These are phyloP conservation scores for Tenthredo amoena DNA, from an alignment of 2,888 invertebrate genomes.

Conservation along the genomic window DNA sequence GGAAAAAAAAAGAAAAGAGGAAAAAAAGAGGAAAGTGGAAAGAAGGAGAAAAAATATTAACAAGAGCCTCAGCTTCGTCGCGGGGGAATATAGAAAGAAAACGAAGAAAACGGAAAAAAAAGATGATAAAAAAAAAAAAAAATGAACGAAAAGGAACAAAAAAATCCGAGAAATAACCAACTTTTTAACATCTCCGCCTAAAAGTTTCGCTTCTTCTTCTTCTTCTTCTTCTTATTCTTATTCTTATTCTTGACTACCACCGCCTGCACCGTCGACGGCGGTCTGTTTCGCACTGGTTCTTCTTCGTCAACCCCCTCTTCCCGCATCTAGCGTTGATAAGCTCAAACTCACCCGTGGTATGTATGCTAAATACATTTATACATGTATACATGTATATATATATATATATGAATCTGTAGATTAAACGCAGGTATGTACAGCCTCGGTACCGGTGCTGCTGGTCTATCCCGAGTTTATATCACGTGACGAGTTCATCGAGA, in stretches of 20 bases:
- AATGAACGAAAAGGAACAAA: not conserved
- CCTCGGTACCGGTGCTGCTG: conserved; percentile 26
- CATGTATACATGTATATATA: not conserved
- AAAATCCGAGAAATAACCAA: conserved; percentile 61
- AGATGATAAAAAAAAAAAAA: not conserved
- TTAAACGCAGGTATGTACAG: conserved; percentile 30
- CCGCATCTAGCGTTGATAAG: not conserved
- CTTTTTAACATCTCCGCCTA: conserved; percentile 60
- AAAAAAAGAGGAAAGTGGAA: conserved; percentile 39
- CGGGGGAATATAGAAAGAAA: conserved; percentile 47
- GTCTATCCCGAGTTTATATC: conserved; percentile 41
- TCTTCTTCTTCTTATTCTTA: not conserved
- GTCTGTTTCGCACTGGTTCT: not conserved
- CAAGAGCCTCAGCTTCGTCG: conserved; percentile 56
- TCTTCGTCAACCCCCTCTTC: not conserved
- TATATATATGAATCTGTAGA: not conserved
- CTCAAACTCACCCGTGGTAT: not conserved
- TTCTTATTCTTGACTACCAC: not conserved
- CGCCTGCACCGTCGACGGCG: not conserved
- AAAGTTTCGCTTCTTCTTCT: conserved; percentile 43
- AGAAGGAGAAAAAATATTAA: conserved; percentile 59
- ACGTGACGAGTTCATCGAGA: conserved; percentile 51
- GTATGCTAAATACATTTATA: not conserved
- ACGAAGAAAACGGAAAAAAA: conserved; percentile 32
- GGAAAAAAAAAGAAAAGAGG: conserved; percentile 10